Evolutionary conservation across 2,888 invertebrate species (phyloP).

Genomic region (Mongoloraphidia duomilia): DNA sequence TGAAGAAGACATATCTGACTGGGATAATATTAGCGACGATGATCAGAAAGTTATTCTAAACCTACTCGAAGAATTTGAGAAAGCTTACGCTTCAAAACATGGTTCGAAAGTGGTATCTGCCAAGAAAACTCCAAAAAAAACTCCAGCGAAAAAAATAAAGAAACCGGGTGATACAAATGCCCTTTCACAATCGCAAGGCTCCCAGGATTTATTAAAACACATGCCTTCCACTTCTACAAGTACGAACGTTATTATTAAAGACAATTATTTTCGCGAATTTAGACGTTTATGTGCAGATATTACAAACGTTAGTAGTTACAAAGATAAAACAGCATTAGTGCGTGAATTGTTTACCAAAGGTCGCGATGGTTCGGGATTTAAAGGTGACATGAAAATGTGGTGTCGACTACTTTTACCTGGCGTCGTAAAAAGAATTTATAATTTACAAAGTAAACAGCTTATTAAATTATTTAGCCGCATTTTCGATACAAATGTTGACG

Average conservation of each 20-base stretch:
- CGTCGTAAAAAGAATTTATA: constrained; percentile 72
- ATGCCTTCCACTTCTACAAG: no score
- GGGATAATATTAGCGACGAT: constrained; percentile 47
- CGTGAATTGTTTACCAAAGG: constrained; percentile 50
- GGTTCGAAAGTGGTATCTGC: constrained; percentile 33
- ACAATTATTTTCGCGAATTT: constrained; percentile 65
- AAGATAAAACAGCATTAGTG: constrained; percentile 63
- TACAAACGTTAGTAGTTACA: constrained; percentile 62
- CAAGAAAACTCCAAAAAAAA: constrained; percentile 7
- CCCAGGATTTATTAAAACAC: no score
- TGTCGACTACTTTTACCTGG: constrained; percentile 71
- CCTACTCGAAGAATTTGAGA: constrained; percentile 47
- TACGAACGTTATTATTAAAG: constrained; percentile 29
- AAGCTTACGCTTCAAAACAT: constrained; percentile 36
- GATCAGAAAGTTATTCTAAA: constrained; percentile 50
- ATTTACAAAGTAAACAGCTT: constrained; percentile 83
- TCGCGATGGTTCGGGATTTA: constrained; percentile 45
- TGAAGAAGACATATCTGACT: constrained; percentile 64
- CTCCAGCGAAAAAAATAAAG: constrained; percentile 3
- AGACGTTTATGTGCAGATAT: constrained; percentile 63
- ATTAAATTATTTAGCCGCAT: constrained; percentile 76
- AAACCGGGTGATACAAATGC: background rate
- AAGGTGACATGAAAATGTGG: constrained; percentile 67
- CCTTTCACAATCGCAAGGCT: no score
- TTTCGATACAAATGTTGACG: constrained; percentile 54